Evolutionary conservation across 1,140 invertebrate species (phyloP).

Genomic region (Temnothorax curvispinosus): DNA sequence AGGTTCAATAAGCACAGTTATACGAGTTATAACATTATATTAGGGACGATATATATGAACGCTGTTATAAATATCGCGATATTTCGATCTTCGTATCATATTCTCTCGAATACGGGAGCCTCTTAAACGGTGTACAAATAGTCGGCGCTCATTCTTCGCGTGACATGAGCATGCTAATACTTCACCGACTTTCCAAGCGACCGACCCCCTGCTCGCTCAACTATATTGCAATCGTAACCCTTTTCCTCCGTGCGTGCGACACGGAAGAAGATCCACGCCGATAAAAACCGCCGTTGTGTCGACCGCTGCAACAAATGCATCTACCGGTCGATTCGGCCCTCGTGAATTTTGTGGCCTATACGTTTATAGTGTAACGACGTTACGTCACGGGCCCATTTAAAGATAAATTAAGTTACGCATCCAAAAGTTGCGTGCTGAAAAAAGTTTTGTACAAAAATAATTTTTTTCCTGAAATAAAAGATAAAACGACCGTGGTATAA

Average conservation of each 20-base stretch:
- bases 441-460: background rate
- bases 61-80: background rate
- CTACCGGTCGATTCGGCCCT: slow-evolving; percentile 21
- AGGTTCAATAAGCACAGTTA: background rate
- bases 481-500: background rate
- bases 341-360: slow-evolving; percentile 26
- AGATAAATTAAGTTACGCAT: slow-evolving; percentile 8
- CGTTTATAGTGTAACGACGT: slow-evolving; percentile 57
- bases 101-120: slow-evolving; percentile 8
- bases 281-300: slow-evolving; percentile 50
- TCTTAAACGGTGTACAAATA: slow-evolving; percentile 57
- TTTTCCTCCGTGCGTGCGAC: slow-evolving; percentile 63
- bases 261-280: slow-evolving; percentile 59
- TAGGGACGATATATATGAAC: background rate
- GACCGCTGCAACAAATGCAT: slow-evolving; percentile 54
- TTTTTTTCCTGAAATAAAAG: background rate
- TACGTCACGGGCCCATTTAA: slow-evolving; percentile 38
- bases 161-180: slow-evolving; percentile 45
- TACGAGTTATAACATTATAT: too few species aligned
- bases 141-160: slow-evolving; percentile 48
- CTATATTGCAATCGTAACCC: slow-evolving; percentile 63
- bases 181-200: slow-evolving; percentile 53
- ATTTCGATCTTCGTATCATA: background rate
- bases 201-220: slow-evolving; percentile 6
- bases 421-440: background rate